Percentiles rank a stretch among this genome's conserved stretches.
phyloP scores from a whole-genome alignment of 2,888 invertebrate species.

The Acronicta alni region DNA sequence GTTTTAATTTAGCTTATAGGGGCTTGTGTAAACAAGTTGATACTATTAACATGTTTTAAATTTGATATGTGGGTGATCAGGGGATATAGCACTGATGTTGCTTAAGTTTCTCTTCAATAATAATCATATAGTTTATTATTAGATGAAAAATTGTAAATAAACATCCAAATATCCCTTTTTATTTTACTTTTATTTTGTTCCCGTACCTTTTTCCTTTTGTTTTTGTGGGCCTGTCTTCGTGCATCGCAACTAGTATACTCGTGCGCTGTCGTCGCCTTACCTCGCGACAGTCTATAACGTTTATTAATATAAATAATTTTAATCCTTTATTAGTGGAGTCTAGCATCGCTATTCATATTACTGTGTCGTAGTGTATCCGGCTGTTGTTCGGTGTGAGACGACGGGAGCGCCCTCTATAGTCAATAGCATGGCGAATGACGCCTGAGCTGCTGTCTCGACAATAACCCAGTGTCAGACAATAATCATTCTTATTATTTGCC shows the following conservation, averaged over 20 bases:
- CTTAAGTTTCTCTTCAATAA: conserved; percentile 84
- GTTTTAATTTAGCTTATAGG: conserved; percentile 79
- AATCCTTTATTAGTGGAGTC: conserved; percentile 45
- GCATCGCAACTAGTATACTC: conserved; percentile 66
- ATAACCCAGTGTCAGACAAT: conserved; percentile 90
- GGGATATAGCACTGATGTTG: conserved; percentile 82
- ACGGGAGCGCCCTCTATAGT: conserved; percentile 68
- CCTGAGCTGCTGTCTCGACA: conserved; percentile 88
- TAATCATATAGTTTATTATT: conserved; percentile 86
- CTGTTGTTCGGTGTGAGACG: conserved; percentile 13
- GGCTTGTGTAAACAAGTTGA: conserved; percentile 77
- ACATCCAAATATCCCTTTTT: conserved; percentile 88
- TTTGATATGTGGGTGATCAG: conserved; percentile 81
- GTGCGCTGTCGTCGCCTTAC: conserved; percentile 25
- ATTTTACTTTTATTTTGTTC: conserved; percentile 84
- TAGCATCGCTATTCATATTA: conserved; percentile 27
- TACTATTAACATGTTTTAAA: conserved; percentile 84
- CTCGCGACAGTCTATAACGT: conserved; percentile 20
- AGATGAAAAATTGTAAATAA: conserved; percentile 87
- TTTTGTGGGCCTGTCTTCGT: conserved; percentile 69
- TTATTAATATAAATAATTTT: conserved; percentile 43
- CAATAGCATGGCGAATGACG: conserved; percentile 77
- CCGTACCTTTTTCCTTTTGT: conserved; percentile 54
- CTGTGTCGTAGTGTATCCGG: conserved; percentile 3
- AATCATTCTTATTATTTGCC: conserved; percentile 86